phyloP scores from a whole-genome alignment of 2,113 vertebrate genomes.

The Capreolus pygargus region DNA sequence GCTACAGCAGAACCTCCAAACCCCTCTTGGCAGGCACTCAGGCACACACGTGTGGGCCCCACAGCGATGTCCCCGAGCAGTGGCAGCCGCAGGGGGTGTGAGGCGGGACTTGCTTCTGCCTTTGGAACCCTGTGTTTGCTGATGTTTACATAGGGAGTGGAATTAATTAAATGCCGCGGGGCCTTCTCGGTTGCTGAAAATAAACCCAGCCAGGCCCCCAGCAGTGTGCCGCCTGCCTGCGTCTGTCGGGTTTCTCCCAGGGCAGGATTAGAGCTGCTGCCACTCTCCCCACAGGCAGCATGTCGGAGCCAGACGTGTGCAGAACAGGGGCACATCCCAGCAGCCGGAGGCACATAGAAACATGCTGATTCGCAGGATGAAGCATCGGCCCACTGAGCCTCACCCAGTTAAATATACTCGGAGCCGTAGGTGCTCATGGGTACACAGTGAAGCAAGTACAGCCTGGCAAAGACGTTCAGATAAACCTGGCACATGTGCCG shows the following conservation, averaged over 20 bases:
- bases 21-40: neutral
- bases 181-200: conserved; percentile 62
- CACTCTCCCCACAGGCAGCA: neutral
- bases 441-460: accelerated
- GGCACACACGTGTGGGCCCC: neutral
- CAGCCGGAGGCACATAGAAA: neutral
- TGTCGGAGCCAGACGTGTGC: conserved; percentile 15
- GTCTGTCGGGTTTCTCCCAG: neutral
- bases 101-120: conserved; percentile 26
- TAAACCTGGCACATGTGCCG: neutral
- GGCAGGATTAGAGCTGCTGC: neutral
- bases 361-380: neutral
- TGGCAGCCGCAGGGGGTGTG: neutral
- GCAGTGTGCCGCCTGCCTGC: conserved; percentile 44
- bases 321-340: neutral
- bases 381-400: neutral
- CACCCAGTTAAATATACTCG: accelerated
- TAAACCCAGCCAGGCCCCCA: conserved; percentile 64
- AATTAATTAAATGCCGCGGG: conserved; percentile 63
- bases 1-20: neutral
- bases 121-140: conserved; percentile 39
- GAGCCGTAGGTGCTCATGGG: accelerated
- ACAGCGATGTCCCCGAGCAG: neutral
- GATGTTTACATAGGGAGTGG: conserved; percentile 64
- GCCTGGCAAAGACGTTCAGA: neutral